These are phyloP conservation scores for Colossoma macropomum DNA, from an alignment of 2,113 vertebrate genomes.

Conservation along the genomic window DNA sequence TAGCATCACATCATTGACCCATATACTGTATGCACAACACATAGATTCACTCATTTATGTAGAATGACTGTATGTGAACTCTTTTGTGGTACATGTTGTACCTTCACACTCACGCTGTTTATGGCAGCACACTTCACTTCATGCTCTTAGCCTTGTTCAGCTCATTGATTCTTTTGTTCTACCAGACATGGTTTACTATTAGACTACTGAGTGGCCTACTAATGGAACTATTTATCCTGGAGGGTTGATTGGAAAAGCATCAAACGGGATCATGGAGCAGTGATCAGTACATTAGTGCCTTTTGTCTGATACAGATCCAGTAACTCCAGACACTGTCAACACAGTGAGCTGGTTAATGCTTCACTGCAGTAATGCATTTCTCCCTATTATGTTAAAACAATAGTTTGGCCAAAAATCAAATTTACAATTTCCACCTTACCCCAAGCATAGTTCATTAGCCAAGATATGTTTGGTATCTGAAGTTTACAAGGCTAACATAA, in stretches of 20 bases:
- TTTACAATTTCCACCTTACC: background rate
- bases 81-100: too few relatives aligned
- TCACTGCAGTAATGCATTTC: background rate
- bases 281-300: conserved; percentile 34
- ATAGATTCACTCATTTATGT: too few relatives aligned
- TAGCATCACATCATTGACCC: too few relatives aligned
- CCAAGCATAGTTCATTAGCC: too few relatives aligned
- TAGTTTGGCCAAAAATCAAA: background rate
- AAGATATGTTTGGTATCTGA: background rate
- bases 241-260: conserved; percentile 40
- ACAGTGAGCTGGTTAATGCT: background rate
- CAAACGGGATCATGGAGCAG: conserved; percentile 24
- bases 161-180: conserved; percentile 25
- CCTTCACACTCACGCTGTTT: too few relatives aligned
- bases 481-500: too few relatives aligned
- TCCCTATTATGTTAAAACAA: background rate
- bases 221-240: conserved; percentile 43
- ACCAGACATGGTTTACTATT: conserved; percentile 13
- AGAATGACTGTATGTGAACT: too few relatives aligned
- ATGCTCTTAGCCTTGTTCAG: conserved; percentile 6
- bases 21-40: too few relatives aligned
- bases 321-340: background rate
- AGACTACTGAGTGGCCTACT: conserved; percentile 24
- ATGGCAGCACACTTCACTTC: background rate
- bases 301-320: background rate